Evolutionary conservation across 2,113 vertebrate species (phyloP).

Genomic region (Corvus moneduloides): DNA sequence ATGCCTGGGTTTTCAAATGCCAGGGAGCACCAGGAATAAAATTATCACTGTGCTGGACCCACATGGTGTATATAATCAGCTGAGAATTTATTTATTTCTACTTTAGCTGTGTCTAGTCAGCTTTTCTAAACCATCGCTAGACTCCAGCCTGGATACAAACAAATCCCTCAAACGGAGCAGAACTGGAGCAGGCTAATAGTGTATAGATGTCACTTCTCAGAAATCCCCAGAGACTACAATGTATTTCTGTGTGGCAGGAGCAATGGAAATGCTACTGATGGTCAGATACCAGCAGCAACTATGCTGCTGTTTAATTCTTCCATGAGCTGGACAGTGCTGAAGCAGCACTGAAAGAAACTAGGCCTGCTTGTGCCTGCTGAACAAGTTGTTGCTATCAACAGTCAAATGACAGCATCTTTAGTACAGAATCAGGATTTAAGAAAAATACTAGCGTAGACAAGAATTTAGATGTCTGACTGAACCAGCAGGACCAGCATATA

Average conservation of each 20-base stretch:
- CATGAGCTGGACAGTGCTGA: background rate
- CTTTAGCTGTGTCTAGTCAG: background rate
- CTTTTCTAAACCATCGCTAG: background rate
- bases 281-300: background rate
- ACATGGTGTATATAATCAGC: background rate
- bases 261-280: background rate
- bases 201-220: background rate
- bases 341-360: background rate
- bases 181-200: background rate
- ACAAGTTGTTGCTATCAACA: background rate
- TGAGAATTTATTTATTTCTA: constrained; percentile 24
- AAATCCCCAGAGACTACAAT: background rate
- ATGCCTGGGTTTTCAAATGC: background rate
- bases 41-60: background rate
- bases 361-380: background rate
- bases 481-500: background rate
- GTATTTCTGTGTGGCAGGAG: background rate
- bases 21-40: background rate
- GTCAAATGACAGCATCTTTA: background rate
- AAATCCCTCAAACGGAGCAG: background rate
- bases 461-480: background rate
- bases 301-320: background rate
- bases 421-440: background rate
- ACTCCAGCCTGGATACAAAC: background rate
- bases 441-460: background rate